Evolutionary conservation across 2,888 invertebrate genomes (phyloP).

Genomic region (Trypoxylon attenuatum): DNA sequence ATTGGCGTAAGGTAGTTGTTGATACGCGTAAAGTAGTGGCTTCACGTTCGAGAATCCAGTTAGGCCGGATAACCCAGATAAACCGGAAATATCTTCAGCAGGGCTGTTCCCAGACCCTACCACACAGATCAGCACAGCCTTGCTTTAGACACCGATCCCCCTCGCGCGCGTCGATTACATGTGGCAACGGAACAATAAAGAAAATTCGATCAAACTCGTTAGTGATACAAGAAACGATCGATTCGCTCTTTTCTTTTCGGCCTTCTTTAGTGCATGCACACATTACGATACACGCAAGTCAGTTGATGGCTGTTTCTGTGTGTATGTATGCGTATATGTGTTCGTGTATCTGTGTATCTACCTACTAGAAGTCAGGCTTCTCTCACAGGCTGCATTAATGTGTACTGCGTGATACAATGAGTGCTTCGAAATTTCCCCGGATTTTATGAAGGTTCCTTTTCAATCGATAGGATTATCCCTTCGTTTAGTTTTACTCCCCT

Average conservation of each 20-base stretch:
- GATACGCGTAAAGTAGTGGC: constrained; percentile 71
- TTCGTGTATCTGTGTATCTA: no score
- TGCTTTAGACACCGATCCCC: constrained; percentile 55
- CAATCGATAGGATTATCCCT: not conserved
- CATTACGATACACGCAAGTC: constrained; percentile 5
- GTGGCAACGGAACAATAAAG: constrained; percentile 36
- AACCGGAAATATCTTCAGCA: constrained; percentile 68
- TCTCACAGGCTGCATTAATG: not conserved
- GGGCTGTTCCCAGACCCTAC: constrained; percentile 68
- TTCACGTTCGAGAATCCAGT: constrained; percentile 68
- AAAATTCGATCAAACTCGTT: constrained; percentile 34
- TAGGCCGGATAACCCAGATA: constrained; percentile 66
- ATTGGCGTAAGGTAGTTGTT: constrained; percentile 74
- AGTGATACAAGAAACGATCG: constrained; percentile 28
- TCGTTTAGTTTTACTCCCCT: constrained; percentile 11
- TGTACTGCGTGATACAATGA: not conserved
- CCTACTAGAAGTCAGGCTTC: constrained; percentile 22
- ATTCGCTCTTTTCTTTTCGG: constrained; percentile 24
- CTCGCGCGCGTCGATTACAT: constrained; percentile 27
- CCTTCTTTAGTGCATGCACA: constrained; percentile 38
- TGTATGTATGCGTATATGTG: no score
- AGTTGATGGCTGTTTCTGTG: no score
- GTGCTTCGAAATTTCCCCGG: not conserved
- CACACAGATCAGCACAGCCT: constrained; percentile 64
- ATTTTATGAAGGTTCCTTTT: not conserved